phyloP scores from a whole-genome alignment of 1,140 invertebrate species.

The Lysiphlebus fabarum region DNA sequence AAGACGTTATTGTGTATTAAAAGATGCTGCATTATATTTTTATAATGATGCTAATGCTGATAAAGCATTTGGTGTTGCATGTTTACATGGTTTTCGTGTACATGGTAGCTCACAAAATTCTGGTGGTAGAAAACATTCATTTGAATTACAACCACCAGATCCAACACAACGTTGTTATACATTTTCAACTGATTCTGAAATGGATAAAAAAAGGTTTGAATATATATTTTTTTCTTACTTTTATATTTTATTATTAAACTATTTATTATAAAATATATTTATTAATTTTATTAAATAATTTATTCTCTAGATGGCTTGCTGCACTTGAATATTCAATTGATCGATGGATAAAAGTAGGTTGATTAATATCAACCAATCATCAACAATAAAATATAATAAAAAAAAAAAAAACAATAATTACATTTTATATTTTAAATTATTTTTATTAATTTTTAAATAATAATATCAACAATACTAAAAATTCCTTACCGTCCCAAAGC shows the following conservation, averaged over 20 bases:
- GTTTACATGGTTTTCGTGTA: slow-evolving; percentile 91
- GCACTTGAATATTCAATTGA: slow-evolving; percentile 93
- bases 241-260: not conserved
- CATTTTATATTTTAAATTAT: too few species aligned
- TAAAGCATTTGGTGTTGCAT: slow-evolving; percentile 84
- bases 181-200: slow-evolving; percentile 90
- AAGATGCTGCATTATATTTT: slow-evolving; percentile 93
- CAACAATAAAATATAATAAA: too few species aligned
- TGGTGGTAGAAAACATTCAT: slow-evolving; percentile 81
- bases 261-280: not conserved
- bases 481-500: too few species aligned
- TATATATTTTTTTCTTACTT: too few species aligned
- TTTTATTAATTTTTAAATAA: too few species aligned
- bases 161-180: slow-evolving; percentile 83
- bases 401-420: too few species aligned
- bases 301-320: slow-evolving; percentile 82
- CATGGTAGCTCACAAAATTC: slow-evolving; percentile 70
- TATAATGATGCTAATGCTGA: slow-evolving; percentile 84
- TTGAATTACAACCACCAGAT: slow-evolving; percentile 87
- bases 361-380: slow-evolving; percentile 43
- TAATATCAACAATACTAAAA: too few species aligned
- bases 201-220: slow-evolving; percentile 82
- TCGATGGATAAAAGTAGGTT: slow-evolving; percentile 90
- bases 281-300: slow-evolving; percentile 23
- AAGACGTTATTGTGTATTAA: slow-evolving; percentile 88